These are phyloP conservation scores for Spilarctia lutea DNA, from an alignment of 2,888 invertebrate genomes.

Conservation along the genomic window DNA sequence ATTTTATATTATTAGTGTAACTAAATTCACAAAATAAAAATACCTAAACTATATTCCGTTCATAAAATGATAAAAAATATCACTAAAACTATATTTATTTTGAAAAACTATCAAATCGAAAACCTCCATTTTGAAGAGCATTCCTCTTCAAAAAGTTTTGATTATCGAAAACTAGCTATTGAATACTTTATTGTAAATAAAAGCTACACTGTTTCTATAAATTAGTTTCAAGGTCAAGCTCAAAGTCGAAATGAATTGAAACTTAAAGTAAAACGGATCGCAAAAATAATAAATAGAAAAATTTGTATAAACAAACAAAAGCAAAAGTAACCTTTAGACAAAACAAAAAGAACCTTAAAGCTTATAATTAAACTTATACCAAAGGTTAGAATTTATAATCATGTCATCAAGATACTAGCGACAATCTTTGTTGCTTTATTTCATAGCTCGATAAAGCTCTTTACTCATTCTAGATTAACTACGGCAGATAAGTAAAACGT, in stretches of 20 bases:
- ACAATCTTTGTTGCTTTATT: not conserved
- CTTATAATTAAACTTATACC: not conserved
- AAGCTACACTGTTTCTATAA: not conserved
- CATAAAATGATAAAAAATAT: not conserved
- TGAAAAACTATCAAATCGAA: not conserved
- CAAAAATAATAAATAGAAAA: not conserved
- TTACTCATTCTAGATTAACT: not conserved
- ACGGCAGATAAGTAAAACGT: not conserved
- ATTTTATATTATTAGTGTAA: too few relatives aligned
- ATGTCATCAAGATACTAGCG: constrained; percentile 2
- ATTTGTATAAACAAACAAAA: not conserved
- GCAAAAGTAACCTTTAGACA: not conserved
- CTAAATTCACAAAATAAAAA: too few relatives aligned
- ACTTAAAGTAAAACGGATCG: not conserved
- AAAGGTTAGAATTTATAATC: constrained; percentile 37
- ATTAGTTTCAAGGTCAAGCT: not conserved
- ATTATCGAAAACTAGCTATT: not conserved
- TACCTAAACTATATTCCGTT: not conserved
- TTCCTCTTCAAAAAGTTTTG: not conserved
- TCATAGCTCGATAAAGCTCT: not conserved
- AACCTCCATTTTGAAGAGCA: not conserved
- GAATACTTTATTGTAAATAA: not conserved
- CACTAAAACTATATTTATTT: not conserved
- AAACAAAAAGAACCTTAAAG: not conserved
- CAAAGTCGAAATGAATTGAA: not conserved